phyloP scores from a whole-genome alignment of 2,113 vertebrate genomes.

The Chunga burmeisteri region DNA sequence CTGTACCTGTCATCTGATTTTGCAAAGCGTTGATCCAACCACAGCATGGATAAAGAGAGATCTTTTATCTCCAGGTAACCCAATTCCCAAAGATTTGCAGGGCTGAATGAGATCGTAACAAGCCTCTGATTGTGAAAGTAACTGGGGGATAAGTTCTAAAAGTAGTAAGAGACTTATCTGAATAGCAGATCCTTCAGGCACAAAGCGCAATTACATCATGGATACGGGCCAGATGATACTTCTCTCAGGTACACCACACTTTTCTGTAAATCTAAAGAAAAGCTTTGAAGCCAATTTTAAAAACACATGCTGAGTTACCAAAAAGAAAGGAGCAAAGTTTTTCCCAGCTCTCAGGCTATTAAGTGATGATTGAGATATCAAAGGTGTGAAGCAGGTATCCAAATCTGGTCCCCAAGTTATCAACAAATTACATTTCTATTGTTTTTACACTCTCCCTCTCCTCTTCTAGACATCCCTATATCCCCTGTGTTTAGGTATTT shows the following conservation, averaged over 20 bases:
- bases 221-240: background rate
- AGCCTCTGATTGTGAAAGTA: conserved; percentile 20
- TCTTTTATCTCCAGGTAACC: conserved; percentile 35
- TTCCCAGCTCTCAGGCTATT: background rate
- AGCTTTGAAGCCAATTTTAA: background rate
- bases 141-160: background rate
- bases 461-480: background rate
- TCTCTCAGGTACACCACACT: background rate
- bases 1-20: conserved; percentile 21
- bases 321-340: background rate
- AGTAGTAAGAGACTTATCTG: conserved; percentile 3
- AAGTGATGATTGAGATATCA: background rate
- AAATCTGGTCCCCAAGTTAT: background rate
- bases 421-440: background rate
- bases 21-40: conserved; percentile 35
- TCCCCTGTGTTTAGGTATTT: background rate
- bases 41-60: conserved; percentile 3
- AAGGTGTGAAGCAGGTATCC: background rate
- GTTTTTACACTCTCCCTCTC: background rate
- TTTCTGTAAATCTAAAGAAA: background rate
- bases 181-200: background rate
- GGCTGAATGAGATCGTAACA: conserved; percentile 1
- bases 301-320: background rate
- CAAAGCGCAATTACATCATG: background rate
- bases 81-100: conserved; percentile 28